phyloP scores from a whole-genome alignment of 1,140 invertebrate genomes.

The Ruditapes philippinarum region DNA sequence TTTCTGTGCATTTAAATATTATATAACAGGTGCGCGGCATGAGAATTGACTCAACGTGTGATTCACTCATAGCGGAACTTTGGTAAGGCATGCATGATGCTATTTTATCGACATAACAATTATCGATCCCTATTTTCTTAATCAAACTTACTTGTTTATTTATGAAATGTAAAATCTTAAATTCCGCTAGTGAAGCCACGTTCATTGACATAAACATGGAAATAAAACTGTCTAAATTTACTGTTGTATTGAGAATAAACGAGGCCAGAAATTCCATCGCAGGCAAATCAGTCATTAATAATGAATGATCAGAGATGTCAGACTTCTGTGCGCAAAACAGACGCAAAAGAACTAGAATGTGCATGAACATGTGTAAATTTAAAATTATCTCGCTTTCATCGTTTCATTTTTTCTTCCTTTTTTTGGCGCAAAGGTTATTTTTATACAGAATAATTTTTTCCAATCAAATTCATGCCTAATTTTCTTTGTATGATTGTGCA shows the following conservation, averaged over 20 bases:
- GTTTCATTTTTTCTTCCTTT: too few relatives aligned
- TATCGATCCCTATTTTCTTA: neutral
- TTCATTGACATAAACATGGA: constrained; percentile 6
- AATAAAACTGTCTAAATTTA: neutral
- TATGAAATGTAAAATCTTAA: neutral
- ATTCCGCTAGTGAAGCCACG: neutral
- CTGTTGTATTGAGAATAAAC: neutral
- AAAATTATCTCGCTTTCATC: too few relatives aligned
- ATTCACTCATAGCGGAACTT: neutral
- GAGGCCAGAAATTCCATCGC: neutral
- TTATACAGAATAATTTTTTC: too few relatives aligned
- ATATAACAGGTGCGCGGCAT: too few relatives aligned
- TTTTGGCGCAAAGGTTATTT: too few relatives aligned
- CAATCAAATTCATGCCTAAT: too few relatives aligned
- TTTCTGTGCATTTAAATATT: too few relatives aligned
- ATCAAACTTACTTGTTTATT: constrained; percentile 16
- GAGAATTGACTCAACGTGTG: neutral
- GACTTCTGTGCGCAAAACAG: neutral
- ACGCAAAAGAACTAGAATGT: neutral
- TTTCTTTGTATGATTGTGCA: too few relatives aligned
- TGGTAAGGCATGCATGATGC: neutral
- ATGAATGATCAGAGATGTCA: neutral
- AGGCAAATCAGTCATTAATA: neutral
- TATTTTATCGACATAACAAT: neutral
- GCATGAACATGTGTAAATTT: neutral